Percentiles rank a stretch among this genome's conserved stretches.
Conservation (phyloP, 2,888 invertebrate genomes). For the Tenthredo notha region DNA sequence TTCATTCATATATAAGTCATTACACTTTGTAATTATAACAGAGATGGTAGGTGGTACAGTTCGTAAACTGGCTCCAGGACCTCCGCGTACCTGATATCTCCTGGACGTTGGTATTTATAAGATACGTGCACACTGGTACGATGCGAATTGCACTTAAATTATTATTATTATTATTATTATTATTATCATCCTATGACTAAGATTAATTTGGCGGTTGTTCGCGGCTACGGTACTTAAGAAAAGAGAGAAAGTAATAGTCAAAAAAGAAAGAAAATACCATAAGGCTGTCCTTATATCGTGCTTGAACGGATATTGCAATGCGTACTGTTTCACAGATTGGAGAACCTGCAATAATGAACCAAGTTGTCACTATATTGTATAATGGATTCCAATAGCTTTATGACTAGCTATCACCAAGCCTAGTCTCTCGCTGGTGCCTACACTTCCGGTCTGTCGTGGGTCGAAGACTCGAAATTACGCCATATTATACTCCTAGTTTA, state of each 20-base stretch:
- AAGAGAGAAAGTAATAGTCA: neutral
- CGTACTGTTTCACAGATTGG: neutral
- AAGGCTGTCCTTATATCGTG: neutral
- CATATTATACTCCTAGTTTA: neutral
- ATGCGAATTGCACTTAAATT: slow-evolving; percentile 31
- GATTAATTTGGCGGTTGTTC: slow-evolving; percentile 47
- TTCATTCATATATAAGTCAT: slow-evolving; percentile 53
- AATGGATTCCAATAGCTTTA: slow-evolving; percentile 7
- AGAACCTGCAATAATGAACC: slow-evolving; percentile 14
- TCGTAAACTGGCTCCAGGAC: slow-evolving; percentile 1
- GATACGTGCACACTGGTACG: neutral
- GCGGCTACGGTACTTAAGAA: neutral
- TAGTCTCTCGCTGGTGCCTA: slow-evolving; percentile 35
- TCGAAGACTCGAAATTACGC: slow-evolving; percentile 43
- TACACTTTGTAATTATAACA: slow-evolving; percentile 53
- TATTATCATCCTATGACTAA: slow-evolving; percentile 45
- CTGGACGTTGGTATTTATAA: neutral
- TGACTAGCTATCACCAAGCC: slow-evolving; percentile 26
- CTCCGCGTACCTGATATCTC: neutral
- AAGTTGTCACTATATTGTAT: neutral
- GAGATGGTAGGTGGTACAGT: slow-evolving; percentile 22
- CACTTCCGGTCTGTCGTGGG: slow-evolving; percentile 51
- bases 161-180: slow-evolving; percentile 46
- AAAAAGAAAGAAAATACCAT: neutral
- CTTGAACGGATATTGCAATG: neutral